phyloP scores from a whole-genome alignment of 2,888 invertebrate species.

The Diabrotica balteata region DNA sequence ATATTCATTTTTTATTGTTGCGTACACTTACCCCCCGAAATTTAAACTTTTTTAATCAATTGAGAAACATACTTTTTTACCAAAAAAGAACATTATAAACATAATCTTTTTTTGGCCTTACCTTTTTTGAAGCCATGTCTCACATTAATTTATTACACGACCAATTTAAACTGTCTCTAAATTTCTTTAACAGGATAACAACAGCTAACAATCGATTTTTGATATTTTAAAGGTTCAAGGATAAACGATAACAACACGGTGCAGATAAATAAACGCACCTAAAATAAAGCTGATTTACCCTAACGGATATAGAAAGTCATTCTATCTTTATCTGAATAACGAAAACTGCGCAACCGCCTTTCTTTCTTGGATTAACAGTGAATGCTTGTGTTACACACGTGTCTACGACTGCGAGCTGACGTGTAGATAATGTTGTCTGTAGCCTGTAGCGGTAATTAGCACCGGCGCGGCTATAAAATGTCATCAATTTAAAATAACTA shows the following conservation, averaged over 20 bases:
- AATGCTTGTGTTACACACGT: not conserved
- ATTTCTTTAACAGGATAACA: not conserved
- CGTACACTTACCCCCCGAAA: too few relatives aligned
- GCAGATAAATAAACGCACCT: not conserved
- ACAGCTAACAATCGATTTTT: conserved; percentile 16
- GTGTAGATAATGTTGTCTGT: too few relatives aligned
- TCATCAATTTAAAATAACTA: too few relatives aligned
- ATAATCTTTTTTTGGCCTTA: conserved; percentile 1
- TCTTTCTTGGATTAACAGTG: not conserved
- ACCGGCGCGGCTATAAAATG: too few relatives aligned
- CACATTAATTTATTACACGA: conserved; percentile 3
- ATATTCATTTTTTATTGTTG: too few relatives aligned
- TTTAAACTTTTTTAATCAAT: too few relatives aligned
- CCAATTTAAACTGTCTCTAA: not conserved
- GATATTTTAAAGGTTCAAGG: conserved; percentile 9
- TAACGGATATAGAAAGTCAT: not conserved
- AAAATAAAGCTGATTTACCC: not conserved
- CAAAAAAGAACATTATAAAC: too few relatives aligned
- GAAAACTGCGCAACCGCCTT: too few relatives aligned
- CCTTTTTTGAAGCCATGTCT: conserved; percentile 33
- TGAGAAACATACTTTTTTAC: too few relatives aligned
- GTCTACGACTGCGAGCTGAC: too few relatives aligned
- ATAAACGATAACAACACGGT: conserved; percentile 3
- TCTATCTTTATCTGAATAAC: too few relatives aligned
- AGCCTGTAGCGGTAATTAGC: too few relatives aligned